phyloP scores from a whole-genome alignment of 2,888 invertebrate species.

The Catocala fraxini region DNA sequence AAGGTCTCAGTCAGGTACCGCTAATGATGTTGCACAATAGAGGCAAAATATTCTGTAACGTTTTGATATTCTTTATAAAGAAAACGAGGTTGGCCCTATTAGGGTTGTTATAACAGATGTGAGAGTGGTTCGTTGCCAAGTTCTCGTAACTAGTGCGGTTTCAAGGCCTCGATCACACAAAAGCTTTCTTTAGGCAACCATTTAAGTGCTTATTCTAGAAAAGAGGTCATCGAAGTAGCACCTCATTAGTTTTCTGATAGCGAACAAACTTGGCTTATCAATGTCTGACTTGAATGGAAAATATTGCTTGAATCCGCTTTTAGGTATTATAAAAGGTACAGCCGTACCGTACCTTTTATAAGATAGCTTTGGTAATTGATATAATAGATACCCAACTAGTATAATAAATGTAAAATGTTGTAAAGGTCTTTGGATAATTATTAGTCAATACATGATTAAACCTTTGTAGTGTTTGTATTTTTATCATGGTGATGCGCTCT shows the following conservation, averaged over 20 bases:
- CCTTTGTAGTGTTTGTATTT: too few species aligned
- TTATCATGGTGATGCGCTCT: too few species aligned
- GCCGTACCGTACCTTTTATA: too few species aligned
- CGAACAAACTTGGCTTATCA: background rate
- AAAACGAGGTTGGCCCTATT: conserved; percentile 42
- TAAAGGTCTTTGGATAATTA: too few species aligned
- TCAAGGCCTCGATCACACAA: conserved; percentile 57
- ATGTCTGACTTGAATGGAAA: background rate
- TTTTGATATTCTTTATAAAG: conserved; percentile 15
- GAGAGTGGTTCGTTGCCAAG: conserved; percentile 49
- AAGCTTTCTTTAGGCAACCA: conserved; percentile 54
- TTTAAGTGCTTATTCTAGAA: conserved; percentile 55
- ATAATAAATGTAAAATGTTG: too few species aligned
- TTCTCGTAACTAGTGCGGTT: conserved; percentile 45
- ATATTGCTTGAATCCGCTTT: too few species aligned
- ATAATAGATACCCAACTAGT: too few species aligned
- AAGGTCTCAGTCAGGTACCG: background rate
- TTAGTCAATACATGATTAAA: too few species aligned
- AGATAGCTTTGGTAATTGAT: too few species aligned
- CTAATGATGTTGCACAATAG: background rate
- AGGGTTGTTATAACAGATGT: conserved; percentile 30
- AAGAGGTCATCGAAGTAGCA: conserved; percentile 50
- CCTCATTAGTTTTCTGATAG: conserved; percentile 18
- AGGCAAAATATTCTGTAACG: background rate
- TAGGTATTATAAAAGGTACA: too few species aligned